Evolutionary conservation across 2,888 invertebrate genomes (phyloP), one percentile per base, ranked within the genome.

Genomic region (Cheilosia pagana): DNA sequence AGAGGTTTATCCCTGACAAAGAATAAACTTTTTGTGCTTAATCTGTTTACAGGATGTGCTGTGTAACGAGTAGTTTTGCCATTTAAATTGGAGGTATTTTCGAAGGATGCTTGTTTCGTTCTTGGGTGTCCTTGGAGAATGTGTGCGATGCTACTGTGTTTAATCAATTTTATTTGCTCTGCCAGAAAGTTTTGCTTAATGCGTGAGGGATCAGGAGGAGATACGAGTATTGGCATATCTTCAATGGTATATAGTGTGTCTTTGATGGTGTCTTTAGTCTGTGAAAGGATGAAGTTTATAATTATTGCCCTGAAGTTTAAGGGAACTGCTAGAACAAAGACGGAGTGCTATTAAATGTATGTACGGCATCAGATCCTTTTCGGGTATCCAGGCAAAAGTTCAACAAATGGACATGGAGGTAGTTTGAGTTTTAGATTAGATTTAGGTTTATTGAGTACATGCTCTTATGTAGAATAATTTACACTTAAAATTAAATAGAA

Each of bases 41-140:
- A 68, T 35, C 43, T 68, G 31, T 60, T 67, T 67, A 45, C 52
- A 76, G 31, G 65, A 16, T 45, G 53, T 31, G 31, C 55, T 25
- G 2, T 41, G 48, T 25, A 53, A 19, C 25, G 25, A 39, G 39
- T 39, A 57, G n/a, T 19, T 21, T 19, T 41, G 19, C 23, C 25
- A 41, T 35, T 65, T 3, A 45, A 45, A 68, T 57, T 57, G 28
- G 23, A 48, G 57, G 45, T 57, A 53, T 48, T 23, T 45, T 3
- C 19, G 5, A 8, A 23, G 3, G 35, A 45, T 28, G 45, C 28
- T 5, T 19, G 25, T 31, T 45, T 39, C 28, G 1, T 14, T 14
- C 2, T 7, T 7, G 12, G 10, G 35, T n/a, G 35, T 48, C 10
- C 19, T 10, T 19, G 14, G 50, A 16, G 23, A 50, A 63, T 35